Evolutionary conservation across 2,888 invertebrate species (phyloP).

Genomic region (Carterocephalus palaemon): DNA sequence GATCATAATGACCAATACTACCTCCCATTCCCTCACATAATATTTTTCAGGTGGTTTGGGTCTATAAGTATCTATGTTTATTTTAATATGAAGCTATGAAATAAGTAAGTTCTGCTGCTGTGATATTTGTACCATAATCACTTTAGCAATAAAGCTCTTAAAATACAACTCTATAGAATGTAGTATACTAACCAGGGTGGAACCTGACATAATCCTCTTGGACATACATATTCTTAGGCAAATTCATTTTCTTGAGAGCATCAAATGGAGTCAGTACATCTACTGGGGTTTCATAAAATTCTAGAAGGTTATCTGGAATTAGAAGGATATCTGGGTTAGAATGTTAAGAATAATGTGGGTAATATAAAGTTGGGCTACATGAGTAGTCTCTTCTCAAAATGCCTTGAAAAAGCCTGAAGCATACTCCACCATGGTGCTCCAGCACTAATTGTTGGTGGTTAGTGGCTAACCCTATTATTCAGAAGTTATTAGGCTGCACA

Average conservation of each 20-base stretch:
- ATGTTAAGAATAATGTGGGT: too few relatives aligned
- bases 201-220: conserved; percentile 89
- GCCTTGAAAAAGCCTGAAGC: too few relatives aligned
- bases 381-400: too few relatives aligned
- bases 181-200: conserved; percentile 82
- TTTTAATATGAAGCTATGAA: not conserved
- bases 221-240: conserved; percentile 93
- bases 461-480: too few relatives aligned
- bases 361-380: too few relatives aligned
- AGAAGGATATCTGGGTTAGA: not conserved
- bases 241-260: conserved; percentile 81
- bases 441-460: too few relatives aligned
- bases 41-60: too few relatives aligned
- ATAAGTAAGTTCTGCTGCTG: not conserved
- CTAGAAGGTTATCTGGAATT: conserved; percentile 80
- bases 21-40: too few relatives aligned
- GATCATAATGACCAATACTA: too few relatives aligned
- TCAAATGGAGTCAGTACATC: conserved; percentile 86
- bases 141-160: not conserved
- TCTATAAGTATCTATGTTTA: too few relatives aligned
- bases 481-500: too few relatives aligned
- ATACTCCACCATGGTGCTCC: too few relatives aligned
- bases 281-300: conserved; percentile 86
- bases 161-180: not conserved
- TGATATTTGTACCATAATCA: not conserved